These are phyloP conservation scores for Ramphastos sulfuratus DNA, from an alignment of 2,113 vertebrate species.

Conservation along the genomic window DNA sequence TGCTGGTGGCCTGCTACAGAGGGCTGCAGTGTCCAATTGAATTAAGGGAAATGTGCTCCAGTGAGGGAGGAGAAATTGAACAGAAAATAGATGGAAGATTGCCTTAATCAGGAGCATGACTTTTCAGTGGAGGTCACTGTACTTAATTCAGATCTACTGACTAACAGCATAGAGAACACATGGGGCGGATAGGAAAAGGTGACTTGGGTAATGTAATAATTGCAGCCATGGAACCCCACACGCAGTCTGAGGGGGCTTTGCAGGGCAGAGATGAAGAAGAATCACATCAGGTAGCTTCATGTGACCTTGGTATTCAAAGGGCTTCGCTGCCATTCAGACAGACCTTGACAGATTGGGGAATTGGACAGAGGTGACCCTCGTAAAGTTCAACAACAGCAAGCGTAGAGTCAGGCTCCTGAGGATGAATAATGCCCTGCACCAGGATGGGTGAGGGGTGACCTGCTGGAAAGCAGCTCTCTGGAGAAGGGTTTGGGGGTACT, in stretches of 20 bases:
- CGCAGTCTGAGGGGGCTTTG: not conserved
- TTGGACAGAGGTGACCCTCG: too few relatives aligned
- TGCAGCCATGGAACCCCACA: not conserved
- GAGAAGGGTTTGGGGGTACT: too few relatives aligned
- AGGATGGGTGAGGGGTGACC: too few relatives aligned
- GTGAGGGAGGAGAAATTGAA: not conserved
- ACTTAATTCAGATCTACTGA: not conserved
- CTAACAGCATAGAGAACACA: not conserved
- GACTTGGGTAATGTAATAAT: not conserved
- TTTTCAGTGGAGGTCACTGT: not conserved
- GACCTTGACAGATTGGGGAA: too few relatives aligned
- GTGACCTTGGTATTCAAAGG: not conserved
- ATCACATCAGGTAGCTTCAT: not conserved
- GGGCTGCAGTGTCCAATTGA: not conserved
- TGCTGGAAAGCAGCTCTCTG: too few relatives aligned
- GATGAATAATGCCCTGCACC: too few relatives aligned
- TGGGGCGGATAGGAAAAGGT: not conserved
- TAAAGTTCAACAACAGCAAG: too few relatives aligned
- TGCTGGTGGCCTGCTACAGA: not conserved
- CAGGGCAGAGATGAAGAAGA: not conserved
- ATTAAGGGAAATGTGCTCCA: slow-evolving; percentile 40
- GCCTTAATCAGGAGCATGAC: not conserved
- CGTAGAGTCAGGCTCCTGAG: too few relatives aligned
- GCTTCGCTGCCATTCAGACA: too few relatives aligned
- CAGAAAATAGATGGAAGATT: slow-evolving; percentile 11